A percentile compares a stretch with the other conserved stretches of the same genome.
Conservation (phyloP, 2,797 vertebrate species). For the Distichodus sexfasciatus region DNA sequence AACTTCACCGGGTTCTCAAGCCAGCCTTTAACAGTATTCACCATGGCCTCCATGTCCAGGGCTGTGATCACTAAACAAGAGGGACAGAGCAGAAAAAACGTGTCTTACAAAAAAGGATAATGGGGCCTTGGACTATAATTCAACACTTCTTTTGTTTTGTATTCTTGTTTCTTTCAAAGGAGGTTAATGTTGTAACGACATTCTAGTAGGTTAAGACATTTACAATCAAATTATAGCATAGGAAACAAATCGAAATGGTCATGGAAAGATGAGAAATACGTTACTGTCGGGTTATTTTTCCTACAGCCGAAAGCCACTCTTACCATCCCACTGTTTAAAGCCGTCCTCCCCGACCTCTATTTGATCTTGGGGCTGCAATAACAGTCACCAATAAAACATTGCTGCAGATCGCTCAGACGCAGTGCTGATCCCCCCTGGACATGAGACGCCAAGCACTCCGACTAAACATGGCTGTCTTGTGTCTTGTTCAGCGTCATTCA, state of each 20-base stretch:
- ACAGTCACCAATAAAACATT: constrained; percentile 95
- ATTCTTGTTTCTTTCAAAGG: not conserved
- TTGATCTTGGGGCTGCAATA: constrained; percentile 99
- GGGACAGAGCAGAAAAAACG: constrained; percentile 46
- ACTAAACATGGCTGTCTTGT: constrained; percentile 59
- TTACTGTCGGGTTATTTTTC: constrained; percentile 80
- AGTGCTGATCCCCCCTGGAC: constrained; percentile 82
- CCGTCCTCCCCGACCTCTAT: constrained; percentile 97
- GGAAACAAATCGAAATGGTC: constrained; percentile 41
- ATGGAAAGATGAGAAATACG: constrained; percentile 72
- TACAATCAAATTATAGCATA: constrained; percentile 30
- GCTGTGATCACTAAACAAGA: constrained; percentile 78
- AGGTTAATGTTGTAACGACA: constrained; percentile 29
- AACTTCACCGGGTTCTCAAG: constrained; percentile 88
- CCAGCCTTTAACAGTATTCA: constrained; percentile 90
- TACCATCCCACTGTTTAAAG: constrained; percentile 99
- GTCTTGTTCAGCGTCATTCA: not conserved
- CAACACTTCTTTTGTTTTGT: constrained; percentile 42
- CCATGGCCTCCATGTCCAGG: constrained; percentile 94
- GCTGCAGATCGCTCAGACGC: constrained; percentile 76
- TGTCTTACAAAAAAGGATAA: constrained; percentile 53
- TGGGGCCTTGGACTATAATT: constrained; percentile 43
- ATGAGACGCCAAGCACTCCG: constrained; percentile 70
- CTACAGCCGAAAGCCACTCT: constrained; percentile 82
- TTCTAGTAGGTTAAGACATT: constrained; percentile 50